These are phyloP conservation scores for Leptinotarsa rubiginosa DNA, from an alignment of 2,888 invertebrate species.

Conservation along the genomic window DNA sequence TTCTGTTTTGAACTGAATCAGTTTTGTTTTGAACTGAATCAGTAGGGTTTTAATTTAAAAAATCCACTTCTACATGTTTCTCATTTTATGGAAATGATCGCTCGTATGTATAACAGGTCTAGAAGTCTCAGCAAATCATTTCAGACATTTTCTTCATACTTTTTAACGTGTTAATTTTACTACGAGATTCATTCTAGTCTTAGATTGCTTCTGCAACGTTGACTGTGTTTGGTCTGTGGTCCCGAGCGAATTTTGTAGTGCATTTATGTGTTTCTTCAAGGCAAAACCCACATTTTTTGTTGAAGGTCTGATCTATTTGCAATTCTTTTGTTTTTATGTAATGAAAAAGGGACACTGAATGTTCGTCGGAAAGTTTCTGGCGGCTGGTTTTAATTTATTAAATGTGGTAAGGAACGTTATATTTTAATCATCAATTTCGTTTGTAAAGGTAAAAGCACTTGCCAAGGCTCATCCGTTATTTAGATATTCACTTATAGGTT, in stretches of 20 bases:
- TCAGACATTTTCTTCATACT: constrained; percentile 9
- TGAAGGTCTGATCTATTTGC: no score
- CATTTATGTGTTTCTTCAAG: no score
- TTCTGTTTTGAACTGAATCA: neutral
- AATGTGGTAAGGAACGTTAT: constrained; percentile 50
- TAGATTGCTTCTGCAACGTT: neutral
- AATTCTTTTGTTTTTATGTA: no score
- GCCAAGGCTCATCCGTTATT: constrained; percentile 50
- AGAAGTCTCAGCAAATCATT: neutral
- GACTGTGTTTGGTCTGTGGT: no score
- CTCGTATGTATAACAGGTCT: constrained; percentile 4
- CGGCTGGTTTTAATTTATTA: constrained; percentile 47
- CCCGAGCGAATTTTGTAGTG: no score
- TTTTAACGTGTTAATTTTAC: constrained; percentile 5
- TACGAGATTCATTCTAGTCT: neutral
- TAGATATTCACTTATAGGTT: constrained; percentile 40
- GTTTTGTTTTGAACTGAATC: neutral
- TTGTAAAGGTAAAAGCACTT: constrained; percentile 49
- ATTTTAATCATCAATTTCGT: constrained; percentile 51
- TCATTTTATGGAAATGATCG: constrained; percentile 7
- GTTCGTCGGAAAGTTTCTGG: constrained; percentile 44
- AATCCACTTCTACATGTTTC: constrained; percentile 7
- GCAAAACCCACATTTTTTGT: no score
- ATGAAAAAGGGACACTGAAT: neutral
- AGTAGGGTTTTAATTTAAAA: no score